Conservation (phyloP, 2,113 vertebrate species). For the Hippocampus comes region DNA sequence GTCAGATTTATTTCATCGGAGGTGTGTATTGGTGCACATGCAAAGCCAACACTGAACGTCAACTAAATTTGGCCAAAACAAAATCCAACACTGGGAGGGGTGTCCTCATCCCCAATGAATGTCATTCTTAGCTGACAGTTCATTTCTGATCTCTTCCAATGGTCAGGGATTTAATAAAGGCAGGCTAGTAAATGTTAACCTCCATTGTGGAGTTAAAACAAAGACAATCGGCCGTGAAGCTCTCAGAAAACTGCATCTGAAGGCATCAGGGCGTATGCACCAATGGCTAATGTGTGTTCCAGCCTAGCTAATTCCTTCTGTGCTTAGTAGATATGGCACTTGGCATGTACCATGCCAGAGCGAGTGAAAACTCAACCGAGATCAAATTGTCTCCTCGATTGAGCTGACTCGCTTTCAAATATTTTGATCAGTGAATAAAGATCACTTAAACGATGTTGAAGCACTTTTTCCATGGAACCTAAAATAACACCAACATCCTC, state of each 20-base stretch:
- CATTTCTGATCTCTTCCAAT: background rate
- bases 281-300: background rate
- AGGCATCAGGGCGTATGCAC: background rate
- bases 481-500: background rate
- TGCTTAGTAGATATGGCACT: slow-evolving; percentile 3
- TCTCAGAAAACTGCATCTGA: background rate
- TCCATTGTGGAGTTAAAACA: background rate
- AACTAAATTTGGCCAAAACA: too few relatives aligned
- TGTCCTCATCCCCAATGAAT: background rate
- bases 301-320: background rate
- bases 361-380: background rate
- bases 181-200: background rate
- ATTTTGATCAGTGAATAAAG: background rate
- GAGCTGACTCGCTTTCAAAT: background rate
- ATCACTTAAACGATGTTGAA: background rate
- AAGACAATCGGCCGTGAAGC: background rate
- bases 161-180: background rate
- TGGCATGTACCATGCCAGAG: too few relatives aligned
- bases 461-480: background rate
- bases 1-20: too few relatives aligned
- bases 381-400: background rate
- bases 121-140: background rate
- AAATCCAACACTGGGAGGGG: background rate
- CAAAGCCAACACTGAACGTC: too few relatives aligned
- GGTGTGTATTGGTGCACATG: too few relatives aligned